phyloP scores from a whole-genome alignment of 2,113 vertebrate genomes.

The Prinia subflava region DNA sequence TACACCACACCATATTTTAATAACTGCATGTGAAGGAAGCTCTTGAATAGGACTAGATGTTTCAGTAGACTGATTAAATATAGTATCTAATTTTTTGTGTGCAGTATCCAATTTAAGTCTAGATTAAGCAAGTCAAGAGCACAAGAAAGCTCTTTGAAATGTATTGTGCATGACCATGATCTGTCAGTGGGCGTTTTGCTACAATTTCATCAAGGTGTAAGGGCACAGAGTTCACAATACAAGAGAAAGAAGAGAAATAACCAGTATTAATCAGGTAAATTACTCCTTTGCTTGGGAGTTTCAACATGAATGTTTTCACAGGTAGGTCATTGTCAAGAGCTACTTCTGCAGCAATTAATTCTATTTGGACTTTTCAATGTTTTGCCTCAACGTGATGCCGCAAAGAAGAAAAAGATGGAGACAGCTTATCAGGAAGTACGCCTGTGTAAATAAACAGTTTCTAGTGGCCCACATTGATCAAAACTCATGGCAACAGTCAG shows the following conservation, averaged over 20 bases:
- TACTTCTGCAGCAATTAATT: not conserved
- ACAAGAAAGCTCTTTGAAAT: not conserved
- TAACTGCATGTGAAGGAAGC: not conserved
- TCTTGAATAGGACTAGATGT: not conserved
- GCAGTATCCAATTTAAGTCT: not conserved
- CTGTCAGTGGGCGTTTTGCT: not conserved
- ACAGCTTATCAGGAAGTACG: not conserved
- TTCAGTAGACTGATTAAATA: not conserved
- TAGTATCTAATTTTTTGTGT: not conserved
- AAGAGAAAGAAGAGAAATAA: not conserved
- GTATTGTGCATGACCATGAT: not conserved
- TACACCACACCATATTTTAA: not conserved
- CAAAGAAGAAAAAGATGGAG: not conserved
- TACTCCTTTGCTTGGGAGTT: not conserved
- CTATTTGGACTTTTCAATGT: not conserved
- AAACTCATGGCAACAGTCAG: not conserved
- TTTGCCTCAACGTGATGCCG: not conserved
- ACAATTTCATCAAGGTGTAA: not conserved
- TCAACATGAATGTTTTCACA: not conserved
- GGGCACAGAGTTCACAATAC: not conserved
- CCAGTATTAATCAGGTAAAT: not conserved
- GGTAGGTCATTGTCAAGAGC: not conserved
- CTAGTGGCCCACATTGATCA: not conserved
- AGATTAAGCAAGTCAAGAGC: not conserved
- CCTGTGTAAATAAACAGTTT: not conserved